Evolutionary conservation across 2,888 invertebrate species (phyloP), one percentile per base, ranked within the genome.

Genomic region (Dorcus hopei): DNA sequence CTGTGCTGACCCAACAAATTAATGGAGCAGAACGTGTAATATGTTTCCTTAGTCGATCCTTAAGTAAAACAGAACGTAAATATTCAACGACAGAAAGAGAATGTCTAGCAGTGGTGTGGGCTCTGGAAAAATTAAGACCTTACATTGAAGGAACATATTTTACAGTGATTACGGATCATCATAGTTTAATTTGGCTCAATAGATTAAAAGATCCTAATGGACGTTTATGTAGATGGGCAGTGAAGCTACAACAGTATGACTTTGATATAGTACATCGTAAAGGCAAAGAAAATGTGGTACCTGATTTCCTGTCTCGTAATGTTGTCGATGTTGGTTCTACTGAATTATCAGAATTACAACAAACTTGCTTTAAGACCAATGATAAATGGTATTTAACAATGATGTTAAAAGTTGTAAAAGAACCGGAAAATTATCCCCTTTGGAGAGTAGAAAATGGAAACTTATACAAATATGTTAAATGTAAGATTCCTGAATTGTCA

Each of bases 231-330:
- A 33, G 59, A 26, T 67, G 65, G 65, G 53, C 56, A 2, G 49
- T 64, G 1, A 39, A 49, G 4, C 38, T 61, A 14, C 59, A 65
- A 26, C 61, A 61, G 26, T 63, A 60, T 49, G 54, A 63, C 38
- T 63, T 64, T 43, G 58, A 43, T 1, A 58, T 63, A 9, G 54
- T 57, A 1, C 65, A 65, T 41, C 59, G 65, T 1, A 64, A 62
- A 42, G 65, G 61, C 0, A 62, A 62, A 41, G 61, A 64, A 2
- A 62, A 64, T 49, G 47, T 67, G 0, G 62, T 66, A 41, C 63
- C 65, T 8, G 65, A 67, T 48, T 48, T 61, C 8, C 49, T 66
- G 9, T 66, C 61, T 9, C 60, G 62, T 9, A 33, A 61, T 0
- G 57, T 64, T 4, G 52, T 59, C 1, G 43, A 11, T 2, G n/a